These are phyloP conservation scores for Priocnemis perturbator DNA, from an alignment of 2,888 invertebrate genomes.

Conservation along the genomic window DNA sequence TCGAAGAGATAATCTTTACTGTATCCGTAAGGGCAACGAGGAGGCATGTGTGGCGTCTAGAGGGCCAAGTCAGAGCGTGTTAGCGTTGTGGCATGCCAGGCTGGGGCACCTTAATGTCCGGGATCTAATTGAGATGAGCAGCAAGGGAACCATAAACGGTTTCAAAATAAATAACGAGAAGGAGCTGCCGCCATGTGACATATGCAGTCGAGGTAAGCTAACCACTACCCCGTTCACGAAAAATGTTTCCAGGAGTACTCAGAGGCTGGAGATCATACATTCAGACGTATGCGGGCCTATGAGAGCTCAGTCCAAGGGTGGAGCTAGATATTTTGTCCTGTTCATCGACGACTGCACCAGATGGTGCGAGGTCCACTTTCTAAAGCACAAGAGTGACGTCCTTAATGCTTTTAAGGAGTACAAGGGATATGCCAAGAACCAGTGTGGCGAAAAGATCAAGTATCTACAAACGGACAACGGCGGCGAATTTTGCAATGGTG, in stretches of 20 bases:
- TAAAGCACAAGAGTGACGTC: slow-evolving; percentile 26
- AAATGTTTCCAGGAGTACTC: neutral
- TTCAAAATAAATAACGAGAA: slow-evolving; percentile 5
- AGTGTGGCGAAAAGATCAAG: slow-evolving; percentile 43
- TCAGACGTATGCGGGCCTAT: slow-evolving; percentile 48
- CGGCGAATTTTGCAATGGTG: slow-evolving; percentile 35
- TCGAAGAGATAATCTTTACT: slow-evolving; percentile 20
- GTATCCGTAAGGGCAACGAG: too few relatives aligned
- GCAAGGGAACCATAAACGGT: too few relatives aligned
- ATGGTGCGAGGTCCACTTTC: too few relatives aligned
- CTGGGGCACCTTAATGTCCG: slow-evolving; percentile 40
- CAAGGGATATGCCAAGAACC: slow-evolving; percentile 43
- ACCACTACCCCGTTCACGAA: slow-evolving; percentile 31
- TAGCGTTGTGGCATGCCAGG: slow-evolving; percentile 37
- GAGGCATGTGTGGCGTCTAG: too few relatives aligned
- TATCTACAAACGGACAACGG: slow-evolving; percentile 47
- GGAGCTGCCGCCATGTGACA: slow-evolving; percentile 28
- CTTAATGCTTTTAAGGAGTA: slow-evolving; percentile 45
- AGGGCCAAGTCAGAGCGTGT: too few relatives aligned
- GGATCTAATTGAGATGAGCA: slow-evolving; percentile 30
- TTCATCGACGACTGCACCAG: too few relatives aligned
- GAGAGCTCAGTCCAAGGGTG: slow-evolving; percentile 38
- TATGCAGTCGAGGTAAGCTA: slow-evolving; percentile 33
- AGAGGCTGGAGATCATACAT: slow-evolving; percentile 35
- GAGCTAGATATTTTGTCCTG: slow-evolving; percentile 39